Percentiles rank a stretch among this genome's conserved stretches.
Conservation (phyloP, 2,113 vertebrate species). For the Trachemys scripta region DNA sequence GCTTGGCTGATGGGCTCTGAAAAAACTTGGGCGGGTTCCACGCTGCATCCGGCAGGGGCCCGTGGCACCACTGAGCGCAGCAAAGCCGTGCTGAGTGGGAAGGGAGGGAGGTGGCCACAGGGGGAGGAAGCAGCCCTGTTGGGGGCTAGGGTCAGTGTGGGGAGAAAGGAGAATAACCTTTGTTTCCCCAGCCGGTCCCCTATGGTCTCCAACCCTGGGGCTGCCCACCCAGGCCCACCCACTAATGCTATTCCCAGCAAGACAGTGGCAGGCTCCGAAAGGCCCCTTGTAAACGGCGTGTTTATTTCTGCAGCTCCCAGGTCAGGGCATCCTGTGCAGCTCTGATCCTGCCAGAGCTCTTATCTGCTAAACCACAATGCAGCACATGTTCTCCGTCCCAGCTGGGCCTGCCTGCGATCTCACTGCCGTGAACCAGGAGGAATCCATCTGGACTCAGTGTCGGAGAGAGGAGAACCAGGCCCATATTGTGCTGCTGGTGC, state of each 20-base stretch:
- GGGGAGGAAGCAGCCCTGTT: background rate
- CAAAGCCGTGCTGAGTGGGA: background rate
- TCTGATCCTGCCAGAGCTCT: too few species aligned
- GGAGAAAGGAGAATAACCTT: background rate
- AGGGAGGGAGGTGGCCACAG: background rate
- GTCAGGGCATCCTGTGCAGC: background rate
- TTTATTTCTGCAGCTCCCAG: background rate
- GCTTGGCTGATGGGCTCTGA: too few species aligned
- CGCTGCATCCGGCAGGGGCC: too few species aligned
- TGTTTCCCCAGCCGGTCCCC: background rate
- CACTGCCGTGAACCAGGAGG: background rate
- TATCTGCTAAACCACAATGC: background rate
- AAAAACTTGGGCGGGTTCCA: background rate
- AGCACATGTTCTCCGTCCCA: background rate
- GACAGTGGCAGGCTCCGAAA: background rate
- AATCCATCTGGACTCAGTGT: background rate
- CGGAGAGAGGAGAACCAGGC: background rate
- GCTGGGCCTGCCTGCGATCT: too few species aligned
- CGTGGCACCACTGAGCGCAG: rapidly evolving
- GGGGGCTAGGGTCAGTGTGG: background rate
- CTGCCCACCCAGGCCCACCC: background rate
- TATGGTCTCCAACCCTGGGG: background rate
- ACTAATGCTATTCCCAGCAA: background rate
- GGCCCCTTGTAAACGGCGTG: background rate
- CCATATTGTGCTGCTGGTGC: background rate